phyloP scores from a whole-genome alignment of 2,888 invertebrate species.

The Spicauda simplicius region DNA sequence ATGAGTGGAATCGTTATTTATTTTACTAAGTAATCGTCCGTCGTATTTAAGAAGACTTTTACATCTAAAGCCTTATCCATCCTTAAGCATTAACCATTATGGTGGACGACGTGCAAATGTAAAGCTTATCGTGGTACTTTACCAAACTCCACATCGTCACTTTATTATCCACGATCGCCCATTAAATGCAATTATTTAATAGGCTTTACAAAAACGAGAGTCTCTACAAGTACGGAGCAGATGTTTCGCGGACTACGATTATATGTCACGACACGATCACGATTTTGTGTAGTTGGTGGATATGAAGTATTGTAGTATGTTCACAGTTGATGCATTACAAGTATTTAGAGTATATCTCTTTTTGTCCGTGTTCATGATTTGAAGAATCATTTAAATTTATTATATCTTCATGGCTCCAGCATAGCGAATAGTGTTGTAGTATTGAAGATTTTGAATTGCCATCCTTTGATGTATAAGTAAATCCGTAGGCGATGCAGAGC shows the following conservation, averaged over 20 bases:
- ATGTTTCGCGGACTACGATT: conserved; percentile 21
- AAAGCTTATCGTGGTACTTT: neutral
- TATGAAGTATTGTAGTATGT: neutral
- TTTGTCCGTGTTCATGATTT: too few species aligned
- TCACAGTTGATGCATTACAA: too few species aligned
- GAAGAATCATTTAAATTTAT: too few species aligned
- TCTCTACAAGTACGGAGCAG: conserved; percentile 33
- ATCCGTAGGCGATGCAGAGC: too few species aligned
- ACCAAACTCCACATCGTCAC: conserved; percentile 5
- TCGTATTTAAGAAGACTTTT: neutral
- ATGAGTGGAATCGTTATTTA: too few species aligned
- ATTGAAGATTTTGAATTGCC: too few species aligned
- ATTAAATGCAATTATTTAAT: conserved; percentile 36
- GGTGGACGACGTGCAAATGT: neutral
- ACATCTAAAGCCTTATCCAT: neutral
- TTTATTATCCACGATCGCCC: conserved; percentile 27
- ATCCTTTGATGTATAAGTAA: too few species aligned
- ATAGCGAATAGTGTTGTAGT: too few species aligned
- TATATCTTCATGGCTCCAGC: too few species aligned
- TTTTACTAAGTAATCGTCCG: neutral
- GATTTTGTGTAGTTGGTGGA: neutral
- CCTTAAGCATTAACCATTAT: neutral
- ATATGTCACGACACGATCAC: conserved; percentile 9
- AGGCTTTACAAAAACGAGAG: conserved; percentile 33
- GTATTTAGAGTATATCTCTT: too few species aligned